A percentile compares a stretch with the other conserved stretches of the same genome.
phyloP scores from a whole-genome alignment of 2,797 vertebrate species.

The Protonibea diacanthus region DNA sequence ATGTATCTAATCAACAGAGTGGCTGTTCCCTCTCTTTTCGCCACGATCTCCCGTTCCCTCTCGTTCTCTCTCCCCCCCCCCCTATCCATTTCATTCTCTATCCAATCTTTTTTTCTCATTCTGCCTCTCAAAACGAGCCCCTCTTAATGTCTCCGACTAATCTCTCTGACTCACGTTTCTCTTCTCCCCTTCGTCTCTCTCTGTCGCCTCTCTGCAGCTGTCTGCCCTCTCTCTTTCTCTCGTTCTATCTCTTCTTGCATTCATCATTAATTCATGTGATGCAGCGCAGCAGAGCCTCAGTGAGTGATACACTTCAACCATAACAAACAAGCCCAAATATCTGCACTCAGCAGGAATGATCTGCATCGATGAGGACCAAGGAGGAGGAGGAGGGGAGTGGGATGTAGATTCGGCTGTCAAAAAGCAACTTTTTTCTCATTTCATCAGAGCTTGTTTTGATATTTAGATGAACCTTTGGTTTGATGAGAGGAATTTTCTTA shows the following conservation, averaged over 20 bases:
- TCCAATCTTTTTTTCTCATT: conserved; percentile 59
- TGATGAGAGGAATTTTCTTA: conserved; percentile 32
- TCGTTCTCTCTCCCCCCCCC: not conserved
- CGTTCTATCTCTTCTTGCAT: conserved; percentile 39
- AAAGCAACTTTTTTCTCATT: conserved; percentile 38
- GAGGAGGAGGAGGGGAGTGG: conserved; percentile 6
- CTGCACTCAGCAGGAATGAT: conserved; percentile 76
- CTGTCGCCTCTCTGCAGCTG: conserved; percentile 50
- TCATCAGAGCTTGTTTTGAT: conserved; percentile 55
- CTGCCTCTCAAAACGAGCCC: conserved; percentile 49
- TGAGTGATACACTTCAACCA: conserved; percentile 83
- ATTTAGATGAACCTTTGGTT: conserved; percentile 35
- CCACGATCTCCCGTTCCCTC: not conserved
- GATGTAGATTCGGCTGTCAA: conserved; percentile 21
- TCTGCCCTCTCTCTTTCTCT: conserved; percentile 43
- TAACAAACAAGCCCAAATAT: conserved; percentile 82
- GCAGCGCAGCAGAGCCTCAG: conserved; percentile 70
- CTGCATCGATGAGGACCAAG: conserved; percentile 50
- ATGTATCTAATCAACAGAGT: conserved; percentile 55
- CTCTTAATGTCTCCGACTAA: conserved; percentile 53
- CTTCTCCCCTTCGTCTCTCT: conserved; percentile 36
- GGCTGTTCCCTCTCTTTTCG: conserved; percentile 24
- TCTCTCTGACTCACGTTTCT: conserved; percentile 54
- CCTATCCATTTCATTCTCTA: conserved; percentile 16
- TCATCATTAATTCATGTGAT: conserved; percentile 82